Evolutionary conservation across 2,797 vertebrate species (phyloP), one percentile per base, ranked within the genome.

Genomic region (Echeneis naucrates): DNA sequence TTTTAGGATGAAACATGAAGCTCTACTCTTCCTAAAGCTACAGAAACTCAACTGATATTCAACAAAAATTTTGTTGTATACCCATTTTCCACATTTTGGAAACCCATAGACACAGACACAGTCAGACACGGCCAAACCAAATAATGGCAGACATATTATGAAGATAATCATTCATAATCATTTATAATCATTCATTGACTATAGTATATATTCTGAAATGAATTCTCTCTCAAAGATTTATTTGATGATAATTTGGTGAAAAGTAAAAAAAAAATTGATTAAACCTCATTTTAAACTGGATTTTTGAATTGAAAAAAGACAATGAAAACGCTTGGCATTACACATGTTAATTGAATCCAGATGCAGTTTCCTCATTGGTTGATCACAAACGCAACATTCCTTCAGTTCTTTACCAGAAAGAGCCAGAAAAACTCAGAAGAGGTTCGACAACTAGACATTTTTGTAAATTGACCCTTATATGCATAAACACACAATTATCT

Each of bases 261-360:
- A 54, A 50, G 32, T 60, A 3, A 42, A 70, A 71, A n/a, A 35
- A 42, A 16, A 16, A n/a, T n/a, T n/a, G n/a, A 60, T 27, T 30
- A 8, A 68, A 48, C 37, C 32, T 70, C 30, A 60, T 61, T 30
- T 30, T 30, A 30, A 17, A 30, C 21, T 30, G 7, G 4, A 40
- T 47, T 47, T 47, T 7, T 17, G 5, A 16, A 26, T 12, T 14
- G 13, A 27, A 51, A 56, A 45, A 8, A 68, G 32, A 56, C 14
- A 19, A 45, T 45, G 42, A 55, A 60, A 14, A 32, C 37, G 19
- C 35, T 6, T 12, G 12, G 37, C 21, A 54, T 32, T 66, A 33
- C n/a, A 56, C 26, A 40, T 6, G 2, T 50, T 13, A 58, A 51
- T 26, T 61, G 13, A 9, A 61, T 32, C 4, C 45, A 23, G 5